phyloP scores from a whole-genome alignment of 2,888 invertebrate species.

The Lumbricus terrestris region DNA sequence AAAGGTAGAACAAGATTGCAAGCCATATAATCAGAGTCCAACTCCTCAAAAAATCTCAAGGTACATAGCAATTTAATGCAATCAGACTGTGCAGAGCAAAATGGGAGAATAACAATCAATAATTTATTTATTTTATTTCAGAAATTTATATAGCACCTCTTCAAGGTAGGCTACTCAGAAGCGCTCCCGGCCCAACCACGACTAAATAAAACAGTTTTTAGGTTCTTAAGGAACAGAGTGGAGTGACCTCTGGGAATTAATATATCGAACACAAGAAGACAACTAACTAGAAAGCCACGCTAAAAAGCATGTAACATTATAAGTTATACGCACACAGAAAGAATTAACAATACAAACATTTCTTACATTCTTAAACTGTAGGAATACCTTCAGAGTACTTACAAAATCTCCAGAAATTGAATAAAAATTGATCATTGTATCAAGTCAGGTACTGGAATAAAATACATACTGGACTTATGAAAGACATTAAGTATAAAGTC shows the following conservation, averaged over 20 bases:
- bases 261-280: no score
- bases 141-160: no score
- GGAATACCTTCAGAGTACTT: neutral
- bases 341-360: neutral
- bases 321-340: neutral
- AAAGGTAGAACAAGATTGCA: neutral
- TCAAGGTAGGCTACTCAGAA: no score
- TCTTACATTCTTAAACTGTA: neutral
- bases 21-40: neutral
- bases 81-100: no score
- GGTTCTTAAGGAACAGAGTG: no score
- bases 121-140: no score
- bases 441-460: neutral
- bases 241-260: no score
- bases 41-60: neutral
- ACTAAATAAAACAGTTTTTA: no score
- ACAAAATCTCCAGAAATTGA: neutral
- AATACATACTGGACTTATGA: neutral
- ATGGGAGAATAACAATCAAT: neutral
- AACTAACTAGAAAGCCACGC: no score
- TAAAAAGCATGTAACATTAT: neutral
- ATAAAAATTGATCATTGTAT: neutral
- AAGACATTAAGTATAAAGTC: neutral
- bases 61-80: no score
- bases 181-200: no score